A percentile compares a stretch with the other conserved stretches of the same genome.
phyloP scores from a whole-genome alignment of 2,113 vertebrate genomes.

The Carettochelys insculpta region DNA sequence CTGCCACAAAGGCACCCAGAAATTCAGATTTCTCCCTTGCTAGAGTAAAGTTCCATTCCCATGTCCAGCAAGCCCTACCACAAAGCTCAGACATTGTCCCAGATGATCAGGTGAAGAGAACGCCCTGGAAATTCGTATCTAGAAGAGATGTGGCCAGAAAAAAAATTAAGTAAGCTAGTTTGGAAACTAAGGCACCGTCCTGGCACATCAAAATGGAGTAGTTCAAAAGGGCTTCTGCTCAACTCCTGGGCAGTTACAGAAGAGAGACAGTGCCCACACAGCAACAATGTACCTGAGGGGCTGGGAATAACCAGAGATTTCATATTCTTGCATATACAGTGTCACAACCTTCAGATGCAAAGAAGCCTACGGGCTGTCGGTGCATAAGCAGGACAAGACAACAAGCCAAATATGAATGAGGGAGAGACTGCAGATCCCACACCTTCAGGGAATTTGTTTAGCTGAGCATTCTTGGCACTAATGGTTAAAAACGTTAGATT shows the following conservation, averaged over 20 bases:
- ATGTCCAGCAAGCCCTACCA: neutral
- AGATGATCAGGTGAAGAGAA: neutral
- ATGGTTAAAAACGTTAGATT: neutral
- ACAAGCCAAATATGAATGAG: neutral
- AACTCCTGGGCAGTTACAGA: neutral
- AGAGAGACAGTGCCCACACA: neutral
- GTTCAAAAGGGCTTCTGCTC: neutral
- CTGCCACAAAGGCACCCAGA: neutral
- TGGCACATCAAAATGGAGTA: neutral
- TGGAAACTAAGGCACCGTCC: neutral
- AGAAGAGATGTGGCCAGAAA: neutral
- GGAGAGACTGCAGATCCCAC: neutral
- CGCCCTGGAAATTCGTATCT: neutral
- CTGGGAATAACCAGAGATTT: neutral
- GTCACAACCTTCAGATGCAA: neutral
- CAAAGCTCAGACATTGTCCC: neutral
- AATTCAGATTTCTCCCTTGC: neutral
- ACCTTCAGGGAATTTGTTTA: accelerated
- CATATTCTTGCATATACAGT: neutral
- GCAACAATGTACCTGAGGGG: neutral
- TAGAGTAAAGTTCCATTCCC: neutral
- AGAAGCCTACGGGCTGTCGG: too few species aligned
- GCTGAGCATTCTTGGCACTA: neutral
- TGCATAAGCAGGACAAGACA: neutral
- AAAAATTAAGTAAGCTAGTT: neutral